Evolutionary conservation across 1,140 invertebrate genomes (phyloP).

Genomic region (Megalonaias nervosa): DNA sequence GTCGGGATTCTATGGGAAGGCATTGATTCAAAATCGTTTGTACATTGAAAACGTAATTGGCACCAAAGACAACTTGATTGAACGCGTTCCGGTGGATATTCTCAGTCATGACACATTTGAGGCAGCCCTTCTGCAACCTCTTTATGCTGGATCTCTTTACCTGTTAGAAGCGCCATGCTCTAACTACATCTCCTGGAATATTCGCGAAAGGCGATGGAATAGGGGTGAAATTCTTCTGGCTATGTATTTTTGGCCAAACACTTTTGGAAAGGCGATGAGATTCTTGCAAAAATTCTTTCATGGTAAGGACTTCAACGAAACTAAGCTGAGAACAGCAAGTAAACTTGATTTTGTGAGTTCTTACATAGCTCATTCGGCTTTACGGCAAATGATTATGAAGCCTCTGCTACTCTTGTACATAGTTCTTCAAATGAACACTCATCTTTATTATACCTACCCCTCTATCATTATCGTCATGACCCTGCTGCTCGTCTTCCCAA

Average conservation of each 20-base stretch:
- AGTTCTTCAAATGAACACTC: too few relatives aligned
- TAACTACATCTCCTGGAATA: constrained; percentile 66
- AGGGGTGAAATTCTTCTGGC: constrained; percentile 60
- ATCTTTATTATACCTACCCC: too few relatives aligned
- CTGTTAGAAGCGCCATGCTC: constrained; percentile 59
- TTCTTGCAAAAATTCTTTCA: constrained; percentile 57
- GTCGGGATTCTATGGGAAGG: constrained; percentile 64
- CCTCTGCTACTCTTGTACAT: too few relatives aligned
- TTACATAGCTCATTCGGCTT: too few relatives aligned
- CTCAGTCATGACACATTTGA: constrained; percentile 67
- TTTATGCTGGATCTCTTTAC: constrained; percentile 52
- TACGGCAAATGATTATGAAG: too few relatives aligned
- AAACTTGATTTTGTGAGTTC: too few relatives aligned
- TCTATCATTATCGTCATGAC: too few relatives aligned
- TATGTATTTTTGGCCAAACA: constrained; percentile 64
- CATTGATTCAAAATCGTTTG: constrained; percentile 58
- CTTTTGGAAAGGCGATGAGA: constrained; percentile 55
- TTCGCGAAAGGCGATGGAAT: constrained; percentile 64
- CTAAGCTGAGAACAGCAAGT: constrained; percentile 47
- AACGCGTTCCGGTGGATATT: constrained; percentile 66
- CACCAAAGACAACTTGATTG: constrained; percentile 52
- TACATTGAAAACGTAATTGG: constrained; percentile 66
- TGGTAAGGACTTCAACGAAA: constrained; percentile 47
- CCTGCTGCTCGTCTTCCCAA: too few relatives aligned
- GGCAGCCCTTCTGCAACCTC: constrained; percentile 57